These are phyloP conservation scores for Mythimna vitellina DNA, from an alignment of 2,888 invertebrate species.

Conservation along the genomic window DNA sequence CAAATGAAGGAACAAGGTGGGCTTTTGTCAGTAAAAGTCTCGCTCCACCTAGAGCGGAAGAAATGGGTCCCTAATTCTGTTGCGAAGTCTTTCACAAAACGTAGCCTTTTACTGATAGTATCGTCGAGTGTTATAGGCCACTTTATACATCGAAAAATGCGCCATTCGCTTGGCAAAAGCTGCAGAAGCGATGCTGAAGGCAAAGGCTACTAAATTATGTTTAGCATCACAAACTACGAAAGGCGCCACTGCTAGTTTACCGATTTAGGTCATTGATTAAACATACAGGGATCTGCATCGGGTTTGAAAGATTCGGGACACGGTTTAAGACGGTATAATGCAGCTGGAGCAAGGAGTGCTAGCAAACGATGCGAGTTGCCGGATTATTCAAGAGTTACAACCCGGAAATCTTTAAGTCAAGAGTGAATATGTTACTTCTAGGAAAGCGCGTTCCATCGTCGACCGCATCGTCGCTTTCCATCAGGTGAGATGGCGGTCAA, in stretches of 20 bases:
- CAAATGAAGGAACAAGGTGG: too few relatives aligned
- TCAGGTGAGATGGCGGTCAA: too few relatives aligned
- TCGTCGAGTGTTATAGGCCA: not conserved
- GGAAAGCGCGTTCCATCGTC: too few relatives aligned
- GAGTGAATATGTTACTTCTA: too few relatives aligned
- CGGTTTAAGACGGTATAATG: slow-evolving; percentile 15
- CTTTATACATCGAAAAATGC: not conserved
- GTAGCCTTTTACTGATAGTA: not conserved
- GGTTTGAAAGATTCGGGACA: slow-evolving; percentile 20
- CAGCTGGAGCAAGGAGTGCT: slow-evolving; percentile 3
- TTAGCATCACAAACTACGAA: not conserved
- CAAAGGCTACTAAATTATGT: not conserved
- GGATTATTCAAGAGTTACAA: too few relatives aligned
- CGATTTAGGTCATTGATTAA: not conserved
- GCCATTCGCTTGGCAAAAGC: not conserved
- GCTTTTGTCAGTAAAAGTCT: too few relatives aligned
- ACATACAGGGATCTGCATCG: not conserved
- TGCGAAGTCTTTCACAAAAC: not conserved
- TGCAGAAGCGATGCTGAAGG: not conserved
- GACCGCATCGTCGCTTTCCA: too few relatives aligned
- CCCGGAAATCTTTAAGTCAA: too few relatives aligned
- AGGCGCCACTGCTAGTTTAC: not conserved
- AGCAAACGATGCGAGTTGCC: not conserved
- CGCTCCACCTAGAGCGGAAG: too few relatives aligned
- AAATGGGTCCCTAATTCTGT: not conserved